A percentile compares a stretch with the other conserved stretches of the same genome.
Evolutionary conservation across 2,113 vertebrate species (phyloP).

Genomic region (Rhipidura dahli): DNA sequence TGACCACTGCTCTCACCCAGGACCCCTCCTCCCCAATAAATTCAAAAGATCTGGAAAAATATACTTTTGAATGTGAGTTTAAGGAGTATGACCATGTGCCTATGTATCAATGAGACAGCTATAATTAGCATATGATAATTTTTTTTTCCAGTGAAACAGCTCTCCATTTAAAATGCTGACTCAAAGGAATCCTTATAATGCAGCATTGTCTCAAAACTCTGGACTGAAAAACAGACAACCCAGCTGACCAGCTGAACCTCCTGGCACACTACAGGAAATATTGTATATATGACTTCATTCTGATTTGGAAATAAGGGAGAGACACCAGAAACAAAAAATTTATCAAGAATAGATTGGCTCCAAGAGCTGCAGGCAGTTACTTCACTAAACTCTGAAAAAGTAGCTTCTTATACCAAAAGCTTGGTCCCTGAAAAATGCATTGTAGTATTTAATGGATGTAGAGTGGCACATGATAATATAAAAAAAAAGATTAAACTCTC

Average conservation of each 20-base stretch:
- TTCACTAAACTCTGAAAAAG: background rate
- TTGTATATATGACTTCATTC: background rate
- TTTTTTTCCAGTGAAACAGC: background rate
- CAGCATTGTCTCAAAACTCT: background rate
- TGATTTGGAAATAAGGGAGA: background rate
- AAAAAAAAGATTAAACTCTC: background rate
- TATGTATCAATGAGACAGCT: background rate
- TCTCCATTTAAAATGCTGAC: background rate
- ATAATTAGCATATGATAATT: background rate
- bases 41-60: background rate
- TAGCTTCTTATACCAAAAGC: background rate
- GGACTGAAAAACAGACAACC: background rate
- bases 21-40: background rate
- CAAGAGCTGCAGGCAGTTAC: background rate
- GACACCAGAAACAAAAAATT: background rate
- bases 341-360: background rate
- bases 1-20: background rate
- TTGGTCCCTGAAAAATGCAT: background rate
- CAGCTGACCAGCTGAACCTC: background rate
- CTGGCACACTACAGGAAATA: background rate
- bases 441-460: background rate
- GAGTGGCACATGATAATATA: background rate
- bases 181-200: background rate
- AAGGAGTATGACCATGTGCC: background rate
- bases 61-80: background rate